Base-by-base conservation (phyloP, 2,888 invertebrate species). In the Copidosoma aretas region DNA sequence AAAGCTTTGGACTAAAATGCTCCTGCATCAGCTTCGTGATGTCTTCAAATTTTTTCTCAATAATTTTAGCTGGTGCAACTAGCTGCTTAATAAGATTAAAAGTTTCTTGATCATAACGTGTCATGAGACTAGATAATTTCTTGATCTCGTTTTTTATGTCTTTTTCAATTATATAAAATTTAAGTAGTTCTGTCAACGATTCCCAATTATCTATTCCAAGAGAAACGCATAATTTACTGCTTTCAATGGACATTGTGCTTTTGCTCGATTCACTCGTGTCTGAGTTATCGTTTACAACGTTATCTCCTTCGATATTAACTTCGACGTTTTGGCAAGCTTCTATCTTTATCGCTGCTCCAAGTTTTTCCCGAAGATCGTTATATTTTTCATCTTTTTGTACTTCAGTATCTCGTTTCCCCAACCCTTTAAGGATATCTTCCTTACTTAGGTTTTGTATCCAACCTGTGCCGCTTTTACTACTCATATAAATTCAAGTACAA, bases 151-250 rank as follows among this genome's bases (percentile, higher is more conserved):
- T 71, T 5, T 41, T 64, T 1, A 68, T 68, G 8, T 67, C 61
- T 32, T 72, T 75, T 14, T 64, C 71, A 0, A 62, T 49, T 77
- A 79, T 41, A 70, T 68, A 68, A 15, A 70, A 60, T 49, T 73
- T 71, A 8, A 73, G 56, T 15, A 68, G 15, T 21, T 73, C 74
- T 1, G 60, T 66, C 32, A 66, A 73, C 5, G 61, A 14, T 22
- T 73, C 73, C 68, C 71, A 73, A 53, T 73, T 60, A 32, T 71
- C 71, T 49, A 14, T 25, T 5, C 53, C 57, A 15, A 68, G 22
- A 39, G 43, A 25, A 25, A 71, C 61, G 15, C 57, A 12, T 49
- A 53, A 53, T 53, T 53, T 53, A 5, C 21, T 5, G 14, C 19
- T 19, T 14, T 53, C 19, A 53, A 2, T 12, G 4, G 19, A 53